Base-by-base conservation (phyloP, 2,797 vertebrate genomes). In the Oophaga sylvatica region DNA sequence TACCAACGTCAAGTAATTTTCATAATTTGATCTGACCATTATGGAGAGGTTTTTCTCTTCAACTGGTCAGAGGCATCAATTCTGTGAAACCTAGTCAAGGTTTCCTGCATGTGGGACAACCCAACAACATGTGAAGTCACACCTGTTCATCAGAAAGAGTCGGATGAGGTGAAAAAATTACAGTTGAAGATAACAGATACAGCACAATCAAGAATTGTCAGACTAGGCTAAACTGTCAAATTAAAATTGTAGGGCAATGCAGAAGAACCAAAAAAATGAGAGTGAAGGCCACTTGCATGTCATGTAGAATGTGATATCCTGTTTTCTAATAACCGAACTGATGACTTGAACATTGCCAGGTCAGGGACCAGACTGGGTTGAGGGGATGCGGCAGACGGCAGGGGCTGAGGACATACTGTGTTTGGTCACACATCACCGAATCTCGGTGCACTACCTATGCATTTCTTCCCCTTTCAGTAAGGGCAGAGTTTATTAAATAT, bases 401-500 rank as follows among this genome's bases (percentile, higher is more conserved):
- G 16, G 56, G 68, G 78, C 68, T 20, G 57, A 29, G 41, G 7
- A 73, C 56, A 41, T 80, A 63, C 22, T 86, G 75, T 57, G 85
- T 81, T 1, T 53, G 79, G 83, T 88, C 59, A 8, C 83, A 88
- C 68, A 65, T 62, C 57, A 75, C 59, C 85, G 68, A 77, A 85
- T 81, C 68, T 85, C 87, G 15, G 83, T 22, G 67, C 13, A 8
- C 63, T 67, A 60, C 82, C 87, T 85, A 80, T 60, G 87, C 68
- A 75, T 84, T 65, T 81, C 77, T 84, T 84, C 87, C 83, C 67
- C 77, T 75, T 88, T 88, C 87, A 88, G 80, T 67, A 56, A 48
- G 83, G 57, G 35, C 83, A 84, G 80, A 76, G 70, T 9, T 10
- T 29, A 88, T 88, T 22, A 85, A 88, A 85, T 85, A 88, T 88